These are phyloP conservation scores for Typhlichthys eigenmanni DNA, from an alignment of 2,797 vertebrate species.

Conservation along the genomic window DNA sequence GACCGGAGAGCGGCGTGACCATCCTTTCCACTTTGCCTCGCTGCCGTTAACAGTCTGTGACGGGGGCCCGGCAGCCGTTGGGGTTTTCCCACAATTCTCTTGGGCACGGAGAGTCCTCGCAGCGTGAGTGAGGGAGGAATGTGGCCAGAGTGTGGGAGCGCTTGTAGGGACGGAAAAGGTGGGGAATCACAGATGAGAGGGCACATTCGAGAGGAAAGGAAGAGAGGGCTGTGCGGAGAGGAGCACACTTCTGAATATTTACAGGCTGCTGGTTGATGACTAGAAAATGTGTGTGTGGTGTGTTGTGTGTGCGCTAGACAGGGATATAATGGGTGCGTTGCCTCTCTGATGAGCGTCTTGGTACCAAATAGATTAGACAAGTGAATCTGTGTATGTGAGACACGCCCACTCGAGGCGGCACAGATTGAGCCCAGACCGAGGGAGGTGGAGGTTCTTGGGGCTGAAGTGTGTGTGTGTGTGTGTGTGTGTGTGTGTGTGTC, in stretches of 20 bases:
- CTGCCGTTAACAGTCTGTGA: conserved; percentile 40
- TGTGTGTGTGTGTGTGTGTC: conserved; percentile 23
- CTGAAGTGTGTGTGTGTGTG: conserved; percentile 39
- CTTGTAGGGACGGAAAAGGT: conserved; percentile 55
- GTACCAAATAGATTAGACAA: conserved; percentile 36
- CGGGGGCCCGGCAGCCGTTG: conserved; percentile 49
- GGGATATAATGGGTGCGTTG: conserved; percentile 22
- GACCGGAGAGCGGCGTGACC: conserved; percentile 14
- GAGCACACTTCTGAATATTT: conserved; percentile 38
- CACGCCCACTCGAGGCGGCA: conserved; percentile 53
- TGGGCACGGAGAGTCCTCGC: conserved; percentile 73
- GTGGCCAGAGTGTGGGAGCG: conserved; percentile 72
- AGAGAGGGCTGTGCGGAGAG: conserved; percentile 49
- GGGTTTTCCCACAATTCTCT: conserved; percentile 76
- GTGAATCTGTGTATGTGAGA: conserved; percentile 34
- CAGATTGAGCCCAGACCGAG: conserved; percentile 61
- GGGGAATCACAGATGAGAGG: conserved; percentile 67
- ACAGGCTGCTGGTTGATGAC: not conserved
- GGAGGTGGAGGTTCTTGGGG: conserved; percentile 51
- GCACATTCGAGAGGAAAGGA: conserved; percentile 51
- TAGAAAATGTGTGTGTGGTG: conserved; percentile 1
- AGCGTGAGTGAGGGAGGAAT: conserved; percentile 74
- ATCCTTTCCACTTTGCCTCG: conserved; percentile 38
- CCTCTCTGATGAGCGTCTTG: conserved; percentile 35
- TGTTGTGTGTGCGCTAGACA: conserved; percentile 3